Conservation (phyloP, 2,797 vertebrate species). For the Scolopax bukidnonensis region DNA sequence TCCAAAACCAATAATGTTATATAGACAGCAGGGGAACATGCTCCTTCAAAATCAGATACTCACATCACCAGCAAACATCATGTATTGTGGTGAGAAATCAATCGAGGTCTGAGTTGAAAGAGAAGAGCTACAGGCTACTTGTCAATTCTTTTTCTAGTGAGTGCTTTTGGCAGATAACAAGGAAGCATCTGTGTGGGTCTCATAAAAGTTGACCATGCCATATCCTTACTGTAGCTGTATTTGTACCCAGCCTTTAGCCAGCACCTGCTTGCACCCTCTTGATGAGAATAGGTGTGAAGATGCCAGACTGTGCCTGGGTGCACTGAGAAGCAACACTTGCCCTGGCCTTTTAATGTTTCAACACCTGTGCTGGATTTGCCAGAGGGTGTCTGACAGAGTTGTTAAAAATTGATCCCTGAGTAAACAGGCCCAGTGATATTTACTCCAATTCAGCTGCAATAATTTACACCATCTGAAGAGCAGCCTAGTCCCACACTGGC, state of each 20-base stretch:
- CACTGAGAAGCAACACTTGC: not conserved
- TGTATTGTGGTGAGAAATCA: not conserved
- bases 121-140: not conserved
- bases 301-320: not conserved
- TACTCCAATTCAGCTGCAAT: constrained; percentile 3
- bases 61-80: not conserved
- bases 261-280: not conserved
- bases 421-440: not conserved
- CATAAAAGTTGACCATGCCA: accelerated
- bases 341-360: constrained; percentile 3
- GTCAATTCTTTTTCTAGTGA: not conserved
- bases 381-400: not conserved
- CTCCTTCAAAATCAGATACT: not conserved
- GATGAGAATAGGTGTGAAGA: not conserved
- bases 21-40: not conserved
- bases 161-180: not conserved
- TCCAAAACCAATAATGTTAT: not conserved
- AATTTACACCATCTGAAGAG: constrained; percentile 34
- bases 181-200: not conserved
- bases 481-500: not conserved
- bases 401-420: constrained; percentile 33
- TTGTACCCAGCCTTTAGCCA: not conserved
- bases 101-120: not conserved
- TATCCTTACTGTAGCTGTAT: not conserved
- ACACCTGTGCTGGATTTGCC: constrained; percentile 35